phyloP scores from a whole-genome alignment of 2,113 vertebrate genomes.

The Mastomys natalensis region DNA sequence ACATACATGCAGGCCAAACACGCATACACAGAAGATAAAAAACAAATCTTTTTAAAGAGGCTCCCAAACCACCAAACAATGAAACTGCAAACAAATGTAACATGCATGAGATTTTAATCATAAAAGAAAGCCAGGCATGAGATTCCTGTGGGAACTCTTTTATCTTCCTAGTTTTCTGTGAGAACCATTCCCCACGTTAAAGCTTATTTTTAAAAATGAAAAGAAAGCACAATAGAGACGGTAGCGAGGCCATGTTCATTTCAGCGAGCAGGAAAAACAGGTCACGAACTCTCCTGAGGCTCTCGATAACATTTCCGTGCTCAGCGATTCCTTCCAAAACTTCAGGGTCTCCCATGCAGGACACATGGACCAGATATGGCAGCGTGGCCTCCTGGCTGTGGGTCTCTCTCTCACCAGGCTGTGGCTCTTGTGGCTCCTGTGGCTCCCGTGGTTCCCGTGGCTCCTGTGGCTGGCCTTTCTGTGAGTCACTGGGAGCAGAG shows the following conservation, averaged over 20 bases:
- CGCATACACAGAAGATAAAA: background rate
- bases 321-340: background rate
- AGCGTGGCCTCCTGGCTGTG: accelerated
- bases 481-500: background rate
- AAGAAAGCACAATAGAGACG: background rate
- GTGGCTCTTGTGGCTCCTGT: background rate
- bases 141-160: background rate
- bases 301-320: background rate
- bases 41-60: background rate
- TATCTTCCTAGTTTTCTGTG: background rate
- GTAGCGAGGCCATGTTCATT: background rate
- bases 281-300: background rate
- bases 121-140: background rate
- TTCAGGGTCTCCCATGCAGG: background rate
- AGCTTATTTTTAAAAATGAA: background rate
- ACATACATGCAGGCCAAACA: background rate
- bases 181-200: conserved; percentile 13
- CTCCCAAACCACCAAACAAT: background rate
- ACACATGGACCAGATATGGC: background rate
- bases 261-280: background rate
- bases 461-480: background rate
- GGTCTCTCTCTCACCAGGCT: background rate
- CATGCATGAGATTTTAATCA: conserved; percentile 18
- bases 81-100: background rate
- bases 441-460: too few species aligned